These are phyloP conservation scores for Pseudomyrmex dendroicus DNA, from an alignment of 1,140 invertebrate species.

Conservation along the genomic window DNA sequence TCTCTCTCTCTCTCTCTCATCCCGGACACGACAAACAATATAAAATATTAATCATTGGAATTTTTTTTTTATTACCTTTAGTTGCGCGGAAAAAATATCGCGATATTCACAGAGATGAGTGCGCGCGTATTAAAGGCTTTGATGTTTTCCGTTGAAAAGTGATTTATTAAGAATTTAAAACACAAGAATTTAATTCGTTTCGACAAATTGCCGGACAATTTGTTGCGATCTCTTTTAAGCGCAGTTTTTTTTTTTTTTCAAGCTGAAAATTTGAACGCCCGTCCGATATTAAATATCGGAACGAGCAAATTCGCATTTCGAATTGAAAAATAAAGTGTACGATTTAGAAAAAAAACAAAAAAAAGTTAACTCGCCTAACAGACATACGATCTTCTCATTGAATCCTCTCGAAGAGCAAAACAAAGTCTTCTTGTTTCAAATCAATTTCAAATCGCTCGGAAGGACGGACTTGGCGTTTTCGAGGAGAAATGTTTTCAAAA, in stretches of 20 bases:
- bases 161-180: too few relatives aligned
- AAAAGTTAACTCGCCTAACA: too few relatives aligned
- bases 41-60: slow-evolving; percentile 30
- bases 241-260: not conserved
- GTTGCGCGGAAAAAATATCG: slow-evolving; percentile 4
- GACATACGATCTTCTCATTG: too few relatives aligned
- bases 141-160: slow-evolving; percentile 21
- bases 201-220: too few relatives aligned
- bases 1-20: not conserved
- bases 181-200: slow-evolving; percentile 18
- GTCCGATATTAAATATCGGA: too few relatives aligned
- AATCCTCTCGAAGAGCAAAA: too few relatives aligned
- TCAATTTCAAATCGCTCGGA: not conserved
- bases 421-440: not conserved
- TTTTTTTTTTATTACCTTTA: not conserved
- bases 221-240: not conserved
- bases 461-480: too few relatives aligned
- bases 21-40: not conserved
- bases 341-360: too few relatives aligned
- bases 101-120: slow-evolving; percentile 3
- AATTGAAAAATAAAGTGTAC: too few relatives aligned
- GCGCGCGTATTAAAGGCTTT: not conserved
- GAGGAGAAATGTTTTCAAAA: not conserved
- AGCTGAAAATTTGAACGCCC: too few relatives aligned
- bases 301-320: too few relatives aligned